Evolutionary conservation across 2,113 vertebrate genomes (phyloP).

Genomic region (Rafetus swinhoei): DNA sequence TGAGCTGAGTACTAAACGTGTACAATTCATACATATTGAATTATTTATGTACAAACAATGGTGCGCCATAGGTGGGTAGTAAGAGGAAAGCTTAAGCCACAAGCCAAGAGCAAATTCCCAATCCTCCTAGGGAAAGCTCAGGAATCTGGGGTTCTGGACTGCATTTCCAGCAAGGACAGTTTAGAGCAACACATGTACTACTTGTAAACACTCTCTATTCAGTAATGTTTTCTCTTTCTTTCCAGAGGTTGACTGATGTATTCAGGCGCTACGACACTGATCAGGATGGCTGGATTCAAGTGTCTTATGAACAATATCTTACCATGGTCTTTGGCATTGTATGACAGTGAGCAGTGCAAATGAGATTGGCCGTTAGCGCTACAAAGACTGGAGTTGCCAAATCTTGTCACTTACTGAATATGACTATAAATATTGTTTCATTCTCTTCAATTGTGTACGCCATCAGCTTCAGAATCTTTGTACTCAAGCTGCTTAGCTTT

Average conservation of each 20-base stretch:
- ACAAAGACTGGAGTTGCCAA: conserved; percentile 75
- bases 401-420: neutral
- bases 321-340: conserved; percentile 98
- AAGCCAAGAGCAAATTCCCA: neutral
- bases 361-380: neutral
- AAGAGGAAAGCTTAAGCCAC: neutral
- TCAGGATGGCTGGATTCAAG: conserved; percentile 98
- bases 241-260: conserved; percentile 94
- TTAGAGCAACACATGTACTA: no score
- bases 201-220: accelerated
- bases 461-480: conserved; percentile 24
- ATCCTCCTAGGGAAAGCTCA: neutral
- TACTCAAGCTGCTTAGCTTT: conserved; percentile 33
- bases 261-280: conserved; percentile 96
- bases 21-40: neutral
- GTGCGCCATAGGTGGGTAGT: neutral
- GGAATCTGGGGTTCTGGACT: neutral
- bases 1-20: neutral
- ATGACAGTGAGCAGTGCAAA: conserved; percentile 64
- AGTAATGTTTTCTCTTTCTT: neutral
- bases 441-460: conserved; percentile 37
- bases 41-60: neutral
- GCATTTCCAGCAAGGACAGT: neutral
- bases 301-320: conserved; percentile 98
- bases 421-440: conserved; percentile 23